phyloP scores from a whole-genome alignment of 2,888 invertebrate genomes.

The Muschampia plurimacula region DNA sequence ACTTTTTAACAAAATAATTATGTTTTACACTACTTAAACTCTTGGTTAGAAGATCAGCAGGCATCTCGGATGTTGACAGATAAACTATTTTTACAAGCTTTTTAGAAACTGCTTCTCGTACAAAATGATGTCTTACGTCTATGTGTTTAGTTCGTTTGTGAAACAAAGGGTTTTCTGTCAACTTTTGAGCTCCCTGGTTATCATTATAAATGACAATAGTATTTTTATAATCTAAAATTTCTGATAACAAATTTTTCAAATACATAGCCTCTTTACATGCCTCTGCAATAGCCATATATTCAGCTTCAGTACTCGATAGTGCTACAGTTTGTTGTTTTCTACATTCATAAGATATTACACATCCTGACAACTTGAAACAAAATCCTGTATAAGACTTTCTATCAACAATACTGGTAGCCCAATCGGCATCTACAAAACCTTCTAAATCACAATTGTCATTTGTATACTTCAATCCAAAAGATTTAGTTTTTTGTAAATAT shows the following conservation, averaged over 20 bases:
- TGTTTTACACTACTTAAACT: constrained; percentile 10
- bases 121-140: constrained; percentile 39
- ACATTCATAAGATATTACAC: constrained; percentile 30
- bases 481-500: constrained; percentile 42
- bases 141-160: constrained; percentile 41
- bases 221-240: constrained; percentile 24
- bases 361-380: constrained; percentile 25
- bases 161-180: constrained; percentile 34
- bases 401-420: constrained; percentile 39
- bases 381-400: constrained; percentile 40
- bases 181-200: constrained; percentile 40
- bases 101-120: constrained; percentile 34
- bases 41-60: constrained; percentile 29
- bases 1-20: constrained; percentile 12
- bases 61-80: constrained; percentile 32
- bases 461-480: constrained; percentile 43
- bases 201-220: constrained; percentile 35
- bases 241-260: constrained; percentile 34
- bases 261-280: constrained; percentile 39
- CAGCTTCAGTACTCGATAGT: constrained; percentile 36
- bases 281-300: constrained; percentile 34
- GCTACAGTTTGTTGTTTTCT: constrained; percentile 36
- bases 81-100: constrained; percentile 26
- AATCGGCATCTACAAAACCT: constrained; percentile 47
- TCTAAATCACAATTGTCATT: constrained; percentile 34